Percentiles rank a stretch among this genome's conserved stretches.
Conservation (phyloP, 2,888 invertebrate genomes). For the Pachycephus smyrnensis region DNA sequence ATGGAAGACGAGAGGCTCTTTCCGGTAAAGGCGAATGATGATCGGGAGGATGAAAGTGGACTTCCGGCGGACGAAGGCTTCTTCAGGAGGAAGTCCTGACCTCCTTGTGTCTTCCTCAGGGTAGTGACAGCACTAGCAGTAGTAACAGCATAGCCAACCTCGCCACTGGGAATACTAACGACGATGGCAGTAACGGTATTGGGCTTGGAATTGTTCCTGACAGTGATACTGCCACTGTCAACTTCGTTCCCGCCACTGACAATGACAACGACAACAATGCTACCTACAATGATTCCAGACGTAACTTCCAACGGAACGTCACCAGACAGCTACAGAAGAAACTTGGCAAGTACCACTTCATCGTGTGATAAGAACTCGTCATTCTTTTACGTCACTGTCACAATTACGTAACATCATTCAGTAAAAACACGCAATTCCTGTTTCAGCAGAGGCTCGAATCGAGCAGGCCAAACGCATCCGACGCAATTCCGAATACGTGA, state of each 20-base stretch:
- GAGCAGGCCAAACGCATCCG: slow-evolving; percentile 66
- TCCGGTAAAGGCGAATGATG: slow-evolving; percentile 44
- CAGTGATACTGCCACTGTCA: not conserved
- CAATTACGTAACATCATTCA: not conserved
- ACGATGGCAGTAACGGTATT: not conserved
- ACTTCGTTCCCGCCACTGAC: slow-evolving; percentile 45
- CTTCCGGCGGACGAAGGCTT: not conserved
- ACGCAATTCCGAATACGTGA: slow-evolving; percentile 62
- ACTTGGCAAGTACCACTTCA: slow-evolving; percentile 52
- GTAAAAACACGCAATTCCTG: not conserved
- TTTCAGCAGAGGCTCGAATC: slow-evolving; percentile 60
- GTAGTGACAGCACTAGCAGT: slow-evolving; percentile 64
- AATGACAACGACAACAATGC: slow-evolving; percentile 58
- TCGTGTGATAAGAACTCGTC: not conserved
- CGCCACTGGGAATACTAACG: not conserved
- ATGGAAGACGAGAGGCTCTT: slow-evolving; percentile 62
- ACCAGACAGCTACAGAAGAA: slow-evolving; percentile 65
- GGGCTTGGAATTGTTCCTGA: not conserved
- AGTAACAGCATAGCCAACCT: slow-evolving; percentile 31
- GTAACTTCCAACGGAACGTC: slow-evolving; percentile 51
- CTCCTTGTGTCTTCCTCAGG: slow-evolving; percentile 45
- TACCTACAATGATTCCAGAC: slow-evolving; percentile 44
- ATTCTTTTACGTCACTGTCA: not conserved
- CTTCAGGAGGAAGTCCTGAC: not conserved
- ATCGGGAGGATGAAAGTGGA: slow-evolving; percentile 1